Conservation (phyloP, 2,888 invertebrate genomes). For the Hydropsyche betteni region DNA sequence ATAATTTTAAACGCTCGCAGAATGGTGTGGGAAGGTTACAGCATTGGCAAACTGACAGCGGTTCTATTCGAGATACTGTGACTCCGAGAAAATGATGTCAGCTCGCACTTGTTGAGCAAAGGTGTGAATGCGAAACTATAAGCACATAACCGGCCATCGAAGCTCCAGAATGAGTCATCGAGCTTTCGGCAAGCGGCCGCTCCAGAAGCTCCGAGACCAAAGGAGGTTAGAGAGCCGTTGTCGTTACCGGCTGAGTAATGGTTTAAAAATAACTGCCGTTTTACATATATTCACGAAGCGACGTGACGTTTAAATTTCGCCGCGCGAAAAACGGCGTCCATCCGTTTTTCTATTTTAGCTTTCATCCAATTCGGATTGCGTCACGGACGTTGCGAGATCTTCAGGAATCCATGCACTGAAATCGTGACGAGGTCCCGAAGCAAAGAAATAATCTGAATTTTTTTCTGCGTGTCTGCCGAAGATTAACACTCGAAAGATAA, state of each 20-base stretch:
- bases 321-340: conserved; percentile 15
- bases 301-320: neutral
- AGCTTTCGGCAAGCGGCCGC: too few relatives aligned
- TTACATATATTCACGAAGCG: too few relatives aligned
- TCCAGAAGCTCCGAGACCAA: too few relatives aligned
- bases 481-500: too few relatives aligned
- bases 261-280: too few relatives aligned
- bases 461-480: neutral
- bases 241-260: too few relatives aligned
- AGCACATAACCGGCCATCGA: too few relatives aligned
- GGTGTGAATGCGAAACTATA: too few relatives aligned
- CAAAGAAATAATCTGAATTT: neutral
- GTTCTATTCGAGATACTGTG: conserved; percentile 32
- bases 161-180: too few relatives aligned
- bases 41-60: conserved; percentile 49
- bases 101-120: conserved; percentile 4
- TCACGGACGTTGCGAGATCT: conserved; percentile 22
- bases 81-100: conserved; percentile 39
- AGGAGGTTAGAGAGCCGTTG: too few relatives aligned
- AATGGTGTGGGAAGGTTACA: conserved; percentile 51
- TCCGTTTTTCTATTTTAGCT: conserved; percentile 17
- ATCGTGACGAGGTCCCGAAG: too few relatives aligned
- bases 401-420: conserved; percentile 3
- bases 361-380: conserved; percentile 21
- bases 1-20: conserved; percentile 46